phyloP scores from a whole-genome alignment of 2,113 vertebrate genomes.

The Rhinogobius similis region DNA sequence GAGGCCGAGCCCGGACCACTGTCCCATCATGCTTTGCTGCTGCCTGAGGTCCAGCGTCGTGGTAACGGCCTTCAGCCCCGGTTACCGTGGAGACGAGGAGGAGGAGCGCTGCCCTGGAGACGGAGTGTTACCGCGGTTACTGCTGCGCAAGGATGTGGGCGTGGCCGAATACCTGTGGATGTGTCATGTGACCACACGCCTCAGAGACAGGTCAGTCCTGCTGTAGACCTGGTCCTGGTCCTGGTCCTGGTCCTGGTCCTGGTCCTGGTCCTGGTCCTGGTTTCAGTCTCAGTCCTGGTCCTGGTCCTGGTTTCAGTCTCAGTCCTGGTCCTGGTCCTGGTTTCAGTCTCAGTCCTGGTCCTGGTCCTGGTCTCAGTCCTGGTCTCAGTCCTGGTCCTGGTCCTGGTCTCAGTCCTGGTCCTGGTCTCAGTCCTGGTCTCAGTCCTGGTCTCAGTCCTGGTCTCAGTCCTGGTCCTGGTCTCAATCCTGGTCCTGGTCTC shows the following conservation, averaged over 20 bases:
- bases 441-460: no score
- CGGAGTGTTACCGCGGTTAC: constrained; percentile 67
- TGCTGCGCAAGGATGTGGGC: constrained; percentile 76
- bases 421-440: no score
- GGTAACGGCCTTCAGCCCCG: constrained; percentile 79
- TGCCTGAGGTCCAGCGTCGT: constrained; percentile 81
- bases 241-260: no score
- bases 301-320: background rate
- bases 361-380: no score
- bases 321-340: background rate
- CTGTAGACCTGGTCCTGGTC: background rate
- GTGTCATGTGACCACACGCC: constrained; percentile 55
- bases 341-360: constrained; percentile 29
- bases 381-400: no score
- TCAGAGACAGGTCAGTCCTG: constrained; percentile 62
- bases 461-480: no score
- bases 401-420: no score
- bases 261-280: no score
- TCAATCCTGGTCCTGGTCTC: no score
- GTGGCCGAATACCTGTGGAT: constrained; percentile 83
- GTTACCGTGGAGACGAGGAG: constrained; percentile 45
- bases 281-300: no score
- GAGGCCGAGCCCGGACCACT: constrained; percentile 72
- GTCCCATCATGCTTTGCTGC: constrained; percentile 77
- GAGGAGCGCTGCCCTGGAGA: constrained; percentile 41